Evolutionary conservation across 2,888 invertebrate genomes (phyloP), one percentile per base, ranked within the genome.

Genomic region (Hyalella azteca): DNA sequence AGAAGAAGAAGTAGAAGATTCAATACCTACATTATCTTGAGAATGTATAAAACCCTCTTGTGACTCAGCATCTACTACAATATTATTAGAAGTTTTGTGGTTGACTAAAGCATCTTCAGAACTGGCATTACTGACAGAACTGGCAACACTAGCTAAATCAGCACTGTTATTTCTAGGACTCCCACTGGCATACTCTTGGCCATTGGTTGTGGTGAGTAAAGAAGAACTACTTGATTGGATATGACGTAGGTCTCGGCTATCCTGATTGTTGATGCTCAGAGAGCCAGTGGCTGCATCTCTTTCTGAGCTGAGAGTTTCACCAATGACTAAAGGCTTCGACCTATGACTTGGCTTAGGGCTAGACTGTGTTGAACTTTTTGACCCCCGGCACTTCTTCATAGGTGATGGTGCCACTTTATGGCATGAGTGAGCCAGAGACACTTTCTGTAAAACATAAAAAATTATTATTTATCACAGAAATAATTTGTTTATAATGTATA

Each of bases 121-220:
- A 29, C 66, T 66, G 66, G 66, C 66, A 66, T 66, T 66, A 9
- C 66, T 66, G 36, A 36, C 66, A 66, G 66, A 66, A 13, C 66
- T 66, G 19, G 66, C 39, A 22, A 66, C 13, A 66, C 66, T 66
- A 36, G 66, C n/a, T 66, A 32, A 36, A 36, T 66, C 66, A 66
- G 36, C 19, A 36, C 39, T 36, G 26, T 66, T 39, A 66, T 66
- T 66, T 36, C 39, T 66, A 19, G 66, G 66, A 15, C 66, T 66
- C n/a, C 36, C 36, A 66, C 19, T 36, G 19, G 29, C 39, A 7
- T n/a, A n/a, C n/a, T n/a, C n/a, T n/a, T n/a, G n/a, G n/a, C n/a
- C n/a, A n/a, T n/a, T n/a, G n/a, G n/a, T n/a, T n/a, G n/a, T n/a
- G n/a, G n/a, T n/a, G n/a, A n/a, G n/a, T n/a, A n/a, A n/a, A n/a